Evolutionary conservation across 2,888 invertebrate species (phyloP).

Genomic region (Galeopsomyia nigrocyanea): DNA sequence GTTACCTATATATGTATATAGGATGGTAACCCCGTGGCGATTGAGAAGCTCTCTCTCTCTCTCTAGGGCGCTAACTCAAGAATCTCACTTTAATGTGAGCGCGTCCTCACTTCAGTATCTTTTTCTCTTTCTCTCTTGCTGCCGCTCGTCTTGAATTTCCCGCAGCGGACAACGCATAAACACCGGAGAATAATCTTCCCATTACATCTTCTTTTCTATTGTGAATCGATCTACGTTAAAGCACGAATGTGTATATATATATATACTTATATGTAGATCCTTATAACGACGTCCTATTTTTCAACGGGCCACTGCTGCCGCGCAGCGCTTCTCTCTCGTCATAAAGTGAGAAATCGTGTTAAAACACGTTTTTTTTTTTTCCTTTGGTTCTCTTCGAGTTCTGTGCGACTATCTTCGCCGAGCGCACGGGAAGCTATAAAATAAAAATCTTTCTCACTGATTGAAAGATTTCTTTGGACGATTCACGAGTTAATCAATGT

Average conservation of each 20-base stretch:
- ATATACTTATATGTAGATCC: neutral
- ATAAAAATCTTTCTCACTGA: no score
- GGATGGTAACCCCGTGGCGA: constrained; percentile 24
- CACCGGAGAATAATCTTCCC: constrained; percentile 38
- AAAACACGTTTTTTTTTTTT: constrained; percentile 9
- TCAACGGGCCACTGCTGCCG: neutral
- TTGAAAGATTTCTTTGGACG: no score
- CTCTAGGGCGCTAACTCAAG: constrained; percentile 27
- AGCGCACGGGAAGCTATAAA: no score
- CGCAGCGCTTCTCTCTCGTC: neutral
- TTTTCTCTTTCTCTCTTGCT: neutral
- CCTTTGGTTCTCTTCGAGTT: no score
- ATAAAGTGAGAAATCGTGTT: constrained; percentile 10
- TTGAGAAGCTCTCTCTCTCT: neutral
- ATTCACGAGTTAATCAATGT: no score
- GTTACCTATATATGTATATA: constrained; percentile 11
- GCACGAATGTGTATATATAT: neutral
- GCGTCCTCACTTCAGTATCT: constrained; percentile 46
- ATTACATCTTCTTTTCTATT: constrained; percentile 45
- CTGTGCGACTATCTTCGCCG: no score
- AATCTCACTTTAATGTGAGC: constrained; percentile 47
- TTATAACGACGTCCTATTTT: constrained; percentile 36
- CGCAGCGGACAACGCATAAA: constrained; percentile 32
- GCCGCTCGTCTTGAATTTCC: constrained; percentile 25
- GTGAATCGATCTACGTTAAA: neutral